These are phyloP conservation scores for Porites lobata DNA, from an alignment of 92 coral and sea anemone species.

Conservation along the genomic window DNA sequence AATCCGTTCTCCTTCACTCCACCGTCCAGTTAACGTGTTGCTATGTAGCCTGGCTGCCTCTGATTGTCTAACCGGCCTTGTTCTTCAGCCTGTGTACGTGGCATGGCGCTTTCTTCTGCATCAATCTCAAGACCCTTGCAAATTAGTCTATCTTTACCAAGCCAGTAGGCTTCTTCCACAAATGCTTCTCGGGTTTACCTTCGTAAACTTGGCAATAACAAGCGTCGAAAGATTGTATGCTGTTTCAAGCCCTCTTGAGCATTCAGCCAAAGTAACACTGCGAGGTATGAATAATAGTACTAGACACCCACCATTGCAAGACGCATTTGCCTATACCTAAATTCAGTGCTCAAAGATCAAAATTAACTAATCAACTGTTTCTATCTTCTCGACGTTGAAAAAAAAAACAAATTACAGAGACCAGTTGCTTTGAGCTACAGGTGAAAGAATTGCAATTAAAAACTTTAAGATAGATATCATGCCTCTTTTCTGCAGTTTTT, in stretches of 20 bases:
- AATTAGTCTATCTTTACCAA: slow-evolving; percentile 10
- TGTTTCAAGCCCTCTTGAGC: slow-evolving; percentile 6
- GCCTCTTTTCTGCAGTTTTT: too few relatives aligned
- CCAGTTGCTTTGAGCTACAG: too few relatives aligned
- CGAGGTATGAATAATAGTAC: slow-evolving; percentile 5
- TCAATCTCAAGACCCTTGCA: neutral
- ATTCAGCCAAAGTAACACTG: neutral
- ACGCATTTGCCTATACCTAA: too few relatives aligned
- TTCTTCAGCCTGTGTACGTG: slow-evolving; percentile 41
- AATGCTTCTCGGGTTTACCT: slow-evolving; percentile 12
- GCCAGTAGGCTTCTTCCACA: slow-evolving; percentile 20
- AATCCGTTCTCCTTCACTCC: slow-evolving; percentile 37
- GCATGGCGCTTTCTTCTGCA: slow-evolving; percentile 42
- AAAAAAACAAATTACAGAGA: too few relatives aligned
- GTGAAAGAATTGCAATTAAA: too few relatives aligned
- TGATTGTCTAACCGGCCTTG: slow-evolving; percentile 58
- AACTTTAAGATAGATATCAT: too few relatives aligned
- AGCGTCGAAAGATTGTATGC: slow-evolving; percentile 28
- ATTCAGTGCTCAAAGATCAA: too few relatives aligned
- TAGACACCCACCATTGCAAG: too few relatives aligned
- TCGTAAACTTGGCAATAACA: slow-evolving; percentile 29
- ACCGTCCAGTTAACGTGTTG: slow-evolving; percentile 51
- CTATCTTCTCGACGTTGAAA: too few relatives aligned
- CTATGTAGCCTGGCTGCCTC: slow-evolving; percentile 62
- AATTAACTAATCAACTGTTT: too few relatives aligned